phyloP scores from a whole-genome alignment of 2,797 vertebrate genomes.

The Clarias pachynema region DNA sequence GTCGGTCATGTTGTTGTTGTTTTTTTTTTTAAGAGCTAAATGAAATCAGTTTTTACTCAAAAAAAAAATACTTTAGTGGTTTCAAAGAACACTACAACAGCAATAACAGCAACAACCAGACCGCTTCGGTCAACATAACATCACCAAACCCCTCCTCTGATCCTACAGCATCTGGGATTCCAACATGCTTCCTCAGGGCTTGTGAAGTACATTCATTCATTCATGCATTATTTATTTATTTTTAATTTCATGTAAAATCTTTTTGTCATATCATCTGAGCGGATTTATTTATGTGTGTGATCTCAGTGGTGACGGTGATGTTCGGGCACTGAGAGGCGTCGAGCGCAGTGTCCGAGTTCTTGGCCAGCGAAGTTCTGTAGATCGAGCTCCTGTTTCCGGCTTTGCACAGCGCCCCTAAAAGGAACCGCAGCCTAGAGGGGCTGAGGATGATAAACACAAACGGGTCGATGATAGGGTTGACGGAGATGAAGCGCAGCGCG shows the following conservation, averaged over 20 bases:
- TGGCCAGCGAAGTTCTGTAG: constrained; percentile 53
- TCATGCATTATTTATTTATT: not conserved
- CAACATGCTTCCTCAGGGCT: not conserved
- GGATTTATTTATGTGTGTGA: constrained; percentile 28
- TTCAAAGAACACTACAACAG: not conserved
- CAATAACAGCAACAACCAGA: not conserved
- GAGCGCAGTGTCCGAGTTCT: not conserved
- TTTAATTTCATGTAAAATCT: not conserved
- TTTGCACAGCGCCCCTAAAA: constrained; percentile 74
- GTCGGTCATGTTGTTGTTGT: not conserved
- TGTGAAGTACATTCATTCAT: not conserved
- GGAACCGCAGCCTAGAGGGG: constrained; percentile 81
- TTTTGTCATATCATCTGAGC: constrained; percentile 42
- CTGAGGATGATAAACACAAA: constrained; percentile 91
- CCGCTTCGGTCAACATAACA: not conserved
- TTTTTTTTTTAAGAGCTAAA: constrained; percentile 1
- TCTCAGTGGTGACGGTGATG: constrained; percentile 21
- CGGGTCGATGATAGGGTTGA: constrained; percentile 90
- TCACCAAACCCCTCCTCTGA: not conserved
- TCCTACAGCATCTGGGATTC: not conserved
- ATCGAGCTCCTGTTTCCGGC: constrained; percentile 22
- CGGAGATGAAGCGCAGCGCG: constrained; percentile 85
- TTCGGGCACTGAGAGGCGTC: constrained; percentile 50
- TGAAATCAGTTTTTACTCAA: not conserved
- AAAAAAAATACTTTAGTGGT: constrained; percentile 10